Evolutionary conservation across 2,113 vertebrate genomes (phyloP).

Genomic region (Mionectes macconnelli): DNA sequence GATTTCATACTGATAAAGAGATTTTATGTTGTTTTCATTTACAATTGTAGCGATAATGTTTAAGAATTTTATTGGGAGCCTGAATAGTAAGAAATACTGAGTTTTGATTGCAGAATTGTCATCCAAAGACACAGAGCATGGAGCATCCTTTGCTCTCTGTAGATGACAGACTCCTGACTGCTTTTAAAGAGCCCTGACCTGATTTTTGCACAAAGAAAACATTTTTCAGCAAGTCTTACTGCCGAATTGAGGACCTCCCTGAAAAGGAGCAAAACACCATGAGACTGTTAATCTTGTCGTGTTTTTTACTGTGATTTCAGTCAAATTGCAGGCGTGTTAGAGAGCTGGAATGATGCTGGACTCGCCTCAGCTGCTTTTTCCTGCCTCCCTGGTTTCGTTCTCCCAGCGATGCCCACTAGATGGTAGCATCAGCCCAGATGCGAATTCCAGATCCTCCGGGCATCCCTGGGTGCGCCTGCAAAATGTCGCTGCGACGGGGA

Average conservation of each 20-base stretch:
- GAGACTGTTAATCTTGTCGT: background rate
- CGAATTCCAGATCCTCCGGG: rapidly evolving
- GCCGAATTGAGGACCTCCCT: background rate
- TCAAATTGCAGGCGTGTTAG: no score
- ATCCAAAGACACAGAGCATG: background rate
- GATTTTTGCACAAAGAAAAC: background rate
- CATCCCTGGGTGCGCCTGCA: rapidly evolving
- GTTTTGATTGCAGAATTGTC: background rate
- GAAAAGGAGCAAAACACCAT: background rate
- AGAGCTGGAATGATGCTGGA: rapidly evolving
- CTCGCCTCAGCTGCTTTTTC: background rate
- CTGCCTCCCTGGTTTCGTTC: rapidly evolving
- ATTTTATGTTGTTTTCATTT: background rate
- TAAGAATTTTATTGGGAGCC: background rate
- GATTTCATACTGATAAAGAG: background rate
- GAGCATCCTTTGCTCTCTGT: background rate
- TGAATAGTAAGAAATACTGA: background rate
- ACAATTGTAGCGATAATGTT: background rate
- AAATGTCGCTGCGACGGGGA: rapidly evolving
- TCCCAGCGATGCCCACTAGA: background rate
- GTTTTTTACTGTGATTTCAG: background rate
- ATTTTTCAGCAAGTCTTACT: background rate
- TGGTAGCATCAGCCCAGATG: background rate
- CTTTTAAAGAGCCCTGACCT: background rate
- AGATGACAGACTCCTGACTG: no score